phyloP scores from a whole-genome alignment of 2,113 vertebrate species.

The Spizaetus ornatus region DNA sequence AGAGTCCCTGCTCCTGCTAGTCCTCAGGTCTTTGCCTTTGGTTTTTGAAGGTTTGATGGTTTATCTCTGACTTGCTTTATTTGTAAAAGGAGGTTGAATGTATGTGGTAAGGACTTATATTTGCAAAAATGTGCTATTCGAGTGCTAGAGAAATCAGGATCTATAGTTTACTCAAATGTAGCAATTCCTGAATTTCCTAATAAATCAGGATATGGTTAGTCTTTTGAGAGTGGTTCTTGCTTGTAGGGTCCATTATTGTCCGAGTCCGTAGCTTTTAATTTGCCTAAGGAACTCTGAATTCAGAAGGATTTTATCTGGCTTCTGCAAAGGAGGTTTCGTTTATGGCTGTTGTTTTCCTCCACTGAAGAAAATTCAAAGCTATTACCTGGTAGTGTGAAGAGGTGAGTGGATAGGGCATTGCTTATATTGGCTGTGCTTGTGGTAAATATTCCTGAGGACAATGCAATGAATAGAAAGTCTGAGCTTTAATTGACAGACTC shows the following conservation, averaged over 20 bases:
- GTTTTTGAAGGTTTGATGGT: neutral
- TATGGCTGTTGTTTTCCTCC: neutral
- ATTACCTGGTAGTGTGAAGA: neutral
- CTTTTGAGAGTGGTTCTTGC: neutral
- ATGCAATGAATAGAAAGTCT: neutral
- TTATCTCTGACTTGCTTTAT: neutral
- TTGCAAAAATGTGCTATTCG: neutral
- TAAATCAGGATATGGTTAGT: neutral
- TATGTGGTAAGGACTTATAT: neutral
- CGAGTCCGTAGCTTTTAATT: neutral
- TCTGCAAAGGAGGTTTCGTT: neutral
- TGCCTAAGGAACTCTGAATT: neutral
- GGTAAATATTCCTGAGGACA: slow-evolving; percentile 13
- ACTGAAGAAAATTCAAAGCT: slow-evolving; percentile 17
- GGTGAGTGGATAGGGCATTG: neutral
- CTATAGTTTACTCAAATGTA: neutral
- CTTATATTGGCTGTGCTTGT: neutral
- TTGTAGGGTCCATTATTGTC: neutral
- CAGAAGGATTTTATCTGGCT: neutral
- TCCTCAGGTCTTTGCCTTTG: neutral
- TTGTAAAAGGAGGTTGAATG: neutral
- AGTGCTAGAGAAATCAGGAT: neutral
- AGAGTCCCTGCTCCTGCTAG: neutral
- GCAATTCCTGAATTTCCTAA: neutral
- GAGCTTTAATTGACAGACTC: slow-evolving; percentile 30